Base-by-base conservation (phyloP, 2,888 invertebrate species). In the Schrankia costaestrigalis region DNA sequence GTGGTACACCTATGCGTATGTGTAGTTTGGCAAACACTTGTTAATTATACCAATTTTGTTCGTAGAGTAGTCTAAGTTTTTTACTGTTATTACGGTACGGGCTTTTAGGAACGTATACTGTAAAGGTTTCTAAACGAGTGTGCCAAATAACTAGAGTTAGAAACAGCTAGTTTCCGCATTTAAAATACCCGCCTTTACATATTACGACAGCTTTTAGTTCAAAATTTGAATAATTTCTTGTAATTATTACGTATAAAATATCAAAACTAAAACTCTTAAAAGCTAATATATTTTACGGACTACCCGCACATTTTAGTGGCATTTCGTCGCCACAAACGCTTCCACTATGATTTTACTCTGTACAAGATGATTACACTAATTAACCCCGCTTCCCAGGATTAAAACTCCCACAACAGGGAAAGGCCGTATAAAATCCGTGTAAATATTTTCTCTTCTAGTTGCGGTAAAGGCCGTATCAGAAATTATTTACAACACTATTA, bases 401-500 rank as follows among this genome's bases (percentile, higher is more conserved):
- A 38, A 54, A 36, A 38, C 28, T 28, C 30, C 14, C 30, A n/a
- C n/a, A n/a, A n/a, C n/a, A n/a, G n/a, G 25, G 34, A 8, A 29
- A 9, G 31, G 5, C 29, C 10, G 23, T 24, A 39, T 22, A 31
- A 49, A 41, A 50, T 40, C 38, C 26, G 25, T 36, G 34, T 44
- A 33, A 41, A 56, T 46, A 55, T 45, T 41, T 51, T 44, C 47
- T 47, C 19, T 6, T 23, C 23, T 6, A 30, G 43, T 25, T 30
- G 36, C 18, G 17, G 27, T 41, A 22, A 34, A 46, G 36, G 41
- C 29, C 31, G 38, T 37, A 41, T 41, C 39, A 49, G 51, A 65
- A 63, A 70, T 73, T 68, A 73, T 72, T 72, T 62, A 70, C 63
- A 62, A 50, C 59, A 69, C 67, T 70, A 71, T 77, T 70, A 78